Percentiles rank a stretch among this genome's conserved stretches.
Conservation (phyloP, 64 coral and sea anemone species). For the Cladopsammia gracilis region DNA sequence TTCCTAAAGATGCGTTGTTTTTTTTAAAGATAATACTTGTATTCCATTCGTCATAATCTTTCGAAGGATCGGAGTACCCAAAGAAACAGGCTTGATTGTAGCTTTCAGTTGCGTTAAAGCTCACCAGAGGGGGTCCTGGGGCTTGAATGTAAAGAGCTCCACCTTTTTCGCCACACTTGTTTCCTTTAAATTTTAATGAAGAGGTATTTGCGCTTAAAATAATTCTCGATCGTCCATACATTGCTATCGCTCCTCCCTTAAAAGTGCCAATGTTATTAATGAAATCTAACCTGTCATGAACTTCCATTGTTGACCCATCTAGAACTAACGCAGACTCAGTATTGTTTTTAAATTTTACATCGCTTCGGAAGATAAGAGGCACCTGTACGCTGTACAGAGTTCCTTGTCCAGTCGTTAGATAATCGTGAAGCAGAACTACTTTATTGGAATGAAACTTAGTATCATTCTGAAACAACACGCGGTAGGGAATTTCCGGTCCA, state of each 20-base stretch:
- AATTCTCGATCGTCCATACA: conserved; percentile 82
- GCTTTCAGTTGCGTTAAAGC: conserved; percentile 68
- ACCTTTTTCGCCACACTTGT: conserved; percentile 75
- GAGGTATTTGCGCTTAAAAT: conserved; percentile 58
- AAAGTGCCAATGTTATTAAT: conserved; percentile 64
- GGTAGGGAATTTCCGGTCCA: conserved; percentile 77
- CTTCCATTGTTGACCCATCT: conserved; percentile 65
- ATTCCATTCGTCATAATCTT: conserved; percentile 75
- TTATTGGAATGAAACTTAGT: conserved; percentile 49
- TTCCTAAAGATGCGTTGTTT: conserved; percentile 59
- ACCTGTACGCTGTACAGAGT: conserved; percentile 69
- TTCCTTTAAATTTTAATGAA: conserved; percentile 58
- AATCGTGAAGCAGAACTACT: neutral
- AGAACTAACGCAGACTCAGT: conserved; percentile 72
- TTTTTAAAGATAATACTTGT: conserved; percentile 63
- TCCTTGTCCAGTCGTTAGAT: conserved; percentile 68
- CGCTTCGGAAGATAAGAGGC: conserved; percentile 51
- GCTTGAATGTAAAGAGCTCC: conserved; percentile 78
- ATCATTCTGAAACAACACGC: conserved; percentile 48
- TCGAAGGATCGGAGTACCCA: conserved; percentile 40
- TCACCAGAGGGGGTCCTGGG: conserved; percentile 80
- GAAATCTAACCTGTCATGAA: conserved; percentile 53
- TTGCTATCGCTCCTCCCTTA: conserved; percentile 80
- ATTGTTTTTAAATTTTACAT: conserved; percentile 49
- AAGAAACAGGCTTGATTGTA: conserved; percentile 79